phyloP scores from a whole-genome alignment of 2,888 invertebrate species.

The Eustalomyia histrio region DNA sequence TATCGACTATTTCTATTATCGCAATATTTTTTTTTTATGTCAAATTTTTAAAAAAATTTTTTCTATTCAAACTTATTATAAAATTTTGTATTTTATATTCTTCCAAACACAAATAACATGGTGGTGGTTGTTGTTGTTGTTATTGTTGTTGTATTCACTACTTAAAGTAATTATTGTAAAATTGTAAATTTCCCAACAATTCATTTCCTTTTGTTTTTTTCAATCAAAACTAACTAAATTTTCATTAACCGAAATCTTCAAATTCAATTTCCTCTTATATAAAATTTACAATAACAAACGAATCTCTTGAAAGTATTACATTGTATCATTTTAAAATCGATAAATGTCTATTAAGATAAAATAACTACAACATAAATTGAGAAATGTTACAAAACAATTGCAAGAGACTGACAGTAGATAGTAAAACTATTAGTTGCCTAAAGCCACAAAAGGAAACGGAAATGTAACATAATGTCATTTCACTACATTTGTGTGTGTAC shows the following conservation, averaged over 20 bases:
- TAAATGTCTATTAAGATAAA: neutral
- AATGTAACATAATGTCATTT: slow-evolving; percentile 10
- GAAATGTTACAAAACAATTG: neutral
- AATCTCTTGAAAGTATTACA: neutral
- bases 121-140: too few relatives aligned
- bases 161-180: too few relatives aligned
- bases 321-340: neutral
- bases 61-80: too few relatives aligned
- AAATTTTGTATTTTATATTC: too few relatives aligned
- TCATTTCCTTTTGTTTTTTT: too few relatives aligned
- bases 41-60: too few relatives aligned
- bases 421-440: neutral
- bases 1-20: too few relatives aligned
- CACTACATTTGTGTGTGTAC: neutral
- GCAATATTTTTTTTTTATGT: too few relatives aligned
- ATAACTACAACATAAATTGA: neutral
- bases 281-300: neutral
- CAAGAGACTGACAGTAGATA: neutral
- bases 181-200: too few relatives aligned
- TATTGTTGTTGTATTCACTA: too few relatives aligned
- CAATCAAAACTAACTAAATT: neutral
- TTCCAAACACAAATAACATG: too few relatives aligned
- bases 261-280: neutral
- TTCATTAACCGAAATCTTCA: neutral
- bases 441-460: slow-evolving; percentile 26